Evolutionary conservation across 2,888 invertebrate genomes (phyloP), one percentile per base, ranked within the genome.

Genomic region (Eupeodes latifasciatus): DNA sequence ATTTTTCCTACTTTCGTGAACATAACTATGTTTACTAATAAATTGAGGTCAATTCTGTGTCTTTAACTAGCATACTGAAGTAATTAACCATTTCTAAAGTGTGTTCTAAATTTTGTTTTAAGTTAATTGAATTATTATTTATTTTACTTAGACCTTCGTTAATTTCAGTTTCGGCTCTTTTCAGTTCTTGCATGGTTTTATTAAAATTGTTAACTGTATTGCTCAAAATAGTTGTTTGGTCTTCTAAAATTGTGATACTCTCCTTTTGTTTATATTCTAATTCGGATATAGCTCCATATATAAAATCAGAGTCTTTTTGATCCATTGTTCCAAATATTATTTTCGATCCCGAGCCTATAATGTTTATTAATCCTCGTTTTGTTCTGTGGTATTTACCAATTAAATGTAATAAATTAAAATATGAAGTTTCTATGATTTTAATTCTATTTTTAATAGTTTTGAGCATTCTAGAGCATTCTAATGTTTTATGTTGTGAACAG

Each of bases 181-280:
- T 53, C 16, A 53, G 7, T 7, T 53, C 51, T 53, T 7, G 51
- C 51, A 53, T 53, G 16, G 51, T 53, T 53, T 53, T 53, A 16
- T 53, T 53, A 53, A 53, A 16, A 53, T 53, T 53, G n/a, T 53
- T 53, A 53, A 53, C 51, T 53, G 51, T 53, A 53, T 53, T 16
- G 16, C 51, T 16, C 7, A 16, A 53, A 53, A 53, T 53, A 7
- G 16, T 53, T 7, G 51, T 47, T 47, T 10, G 9, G 11, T 36
- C 36, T 36, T 36, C 5, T 36, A 11, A 3, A 10, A 11, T 47
- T 10, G 47, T 47, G 5, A 47, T 47, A 10, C 47, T 47, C 3
- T 47, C 47, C 3, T 47, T 47, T 47, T 47, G 47, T 47, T 47
- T 47, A 47, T 47, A 47, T 47, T 47, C 47, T 47, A 47, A 47